phyloP scores from a whole-genome alignment of 2,888 invertebrate species.

The Zelleria hepariella region DNA sequence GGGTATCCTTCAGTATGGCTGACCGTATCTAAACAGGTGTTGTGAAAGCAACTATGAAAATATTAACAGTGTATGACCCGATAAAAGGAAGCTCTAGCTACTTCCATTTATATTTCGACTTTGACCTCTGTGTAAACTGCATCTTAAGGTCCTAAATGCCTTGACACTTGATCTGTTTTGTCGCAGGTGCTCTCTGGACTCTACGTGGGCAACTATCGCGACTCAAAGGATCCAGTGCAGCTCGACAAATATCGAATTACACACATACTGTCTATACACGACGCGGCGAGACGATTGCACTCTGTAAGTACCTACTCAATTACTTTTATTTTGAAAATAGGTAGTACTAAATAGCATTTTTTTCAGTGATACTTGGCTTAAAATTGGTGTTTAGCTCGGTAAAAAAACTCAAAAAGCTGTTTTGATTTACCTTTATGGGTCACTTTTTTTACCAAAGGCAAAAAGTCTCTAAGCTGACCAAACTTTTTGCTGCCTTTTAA shows the following conservation, averaged over 20 bases:
- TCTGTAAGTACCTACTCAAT: constrained; percentile 73
- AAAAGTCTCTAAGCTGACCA: no score
- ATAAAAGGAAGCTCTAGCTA: no score
- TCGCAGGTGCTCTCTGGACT: constrained; percentile 91
- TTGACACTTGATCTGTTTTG: constrained; percentile 11
- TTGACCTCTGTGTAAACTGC: not conserved
- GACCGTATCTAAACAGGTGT: no score
- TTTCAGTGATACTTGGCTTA: not conserved
- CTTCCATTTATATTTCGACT: no score
- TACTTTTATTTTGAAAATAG: not conserved
- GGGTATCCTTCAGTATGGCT: no score
- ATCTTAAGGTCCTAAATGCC: not conserved
- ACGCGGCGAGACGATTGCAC: constrained; percentile 89
- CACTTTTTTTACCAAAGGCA: no score
- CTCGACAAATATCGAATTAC: constrained; percentile 92
- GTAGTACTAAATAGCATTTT: not conserved
- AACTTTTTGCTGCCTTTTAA: no score
- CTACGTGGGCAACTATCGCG: constrained; percentile 95
- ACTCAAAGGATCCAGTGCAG: constrained; percentile 93
- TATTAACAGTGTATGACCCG: no score
- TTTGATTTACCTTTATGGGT: no score
- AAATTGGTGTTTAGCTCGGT: no score
- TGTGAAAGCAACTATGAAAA: no score
- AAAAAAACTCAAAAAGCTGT: no score
- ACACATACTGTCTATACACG: constrained; percentile 96